A percentile compares a stretch with the other conserved stretches of the same genome.
phyloP scores from a whole-genome alignment of 2,888 invertebrate species.

The Germaria angustata region DNA sequence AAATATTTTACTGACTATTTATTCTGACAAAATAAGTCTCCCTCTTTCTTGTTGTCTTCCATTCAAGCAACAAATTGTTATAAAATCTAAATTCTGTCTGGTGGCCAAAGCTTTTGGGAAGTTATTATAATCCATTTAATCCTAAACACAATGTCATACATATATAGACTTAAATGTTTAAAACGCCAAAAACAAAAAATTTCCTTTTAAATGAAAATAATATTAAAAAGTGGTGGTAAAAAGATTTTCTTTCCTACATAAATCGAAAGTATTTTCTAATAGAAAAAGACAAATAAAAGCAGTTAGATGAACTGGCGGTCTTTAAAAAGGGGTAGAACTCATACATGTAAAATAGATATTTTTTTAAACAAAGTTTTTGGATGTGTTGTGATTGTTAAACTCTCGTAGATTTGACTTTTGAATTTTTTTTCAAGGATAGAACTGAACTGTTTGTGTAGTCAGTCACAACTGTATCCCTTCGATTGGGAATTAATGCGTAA shows the following conservation, averaged over 20 bases:
- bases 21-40: no score
- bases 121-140: constrained; percentile 16
- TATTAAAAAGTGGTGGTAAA: no score
- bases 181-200: neutral
- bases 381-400: no score
- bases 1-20: no score
- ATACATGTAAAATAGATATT: neutral
- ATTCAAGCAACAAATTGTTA: neutral
- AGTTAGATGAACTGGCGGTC: no score
- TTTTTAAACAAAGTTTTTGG: neutral
- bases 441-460: no score
- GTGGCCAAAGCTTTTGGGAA: constrained; percentile 14
- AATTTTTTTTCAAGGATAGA: no score
- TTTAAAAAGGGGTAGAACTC: neutral
- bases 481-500: neutral
- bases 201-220: neutral
- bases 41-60: neutral
- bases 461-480: neutral
- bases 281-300: no score
- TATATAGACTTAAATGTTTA: neutral
- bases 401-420: no score
- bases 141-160: constrained; percentile 9
- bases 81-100: neutral
- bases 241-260: no score
- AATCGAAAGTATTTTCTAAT: no score